Evolutionary conservation across 2,888 invertebrate genomes (phyloP).

Genomic region (Melikaiella ostensackeni): DNA sequence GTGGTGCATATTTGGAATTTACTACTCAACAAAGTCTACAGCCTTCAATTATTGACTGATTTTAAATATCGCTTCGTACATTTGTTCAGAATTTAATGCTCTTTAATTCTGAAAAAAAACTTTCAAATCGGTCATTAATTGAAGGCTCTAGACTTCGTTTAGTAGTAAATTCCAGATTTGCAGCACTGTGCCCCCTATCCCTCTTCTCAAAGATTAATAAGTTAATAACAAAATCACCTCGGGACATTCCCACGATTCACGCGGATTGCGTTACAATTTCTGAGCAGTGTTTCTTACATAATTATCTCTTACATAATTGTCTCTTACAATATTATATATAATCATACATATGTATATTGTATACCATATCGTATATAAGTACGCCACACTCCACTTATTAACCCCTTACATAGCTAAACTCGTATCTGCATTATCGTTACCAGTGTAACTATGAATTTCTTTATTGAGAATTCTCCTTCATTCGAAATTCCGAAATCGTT

Average conservation of each 20-base stretch:
- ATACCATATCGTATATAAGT: constrained; percentile 32
- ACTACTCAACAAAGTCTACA: too few species aligned
- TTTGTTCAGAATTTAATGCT: too few species aligned
- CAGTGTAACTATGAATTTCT: neutral
- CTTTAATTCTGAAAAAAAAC: too few species aligned
- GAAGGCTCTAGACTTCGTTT: too few species aligned
- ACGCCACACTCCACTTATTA: constrained; percentile 7
- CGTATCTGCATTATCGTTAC: constrained; percentile 13
- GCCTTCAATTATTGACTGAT: too few species aligned
- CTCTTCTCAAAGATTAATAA: constrained; percentile 22
- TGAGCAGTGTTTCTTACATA: constrained; percentile 55
- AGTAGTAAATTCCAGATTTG: too few species aligned
- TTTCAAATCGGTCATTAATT: too few species aligned
- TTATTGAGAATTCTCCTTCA: constrained; percentile 11
- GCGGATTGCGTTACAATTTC: constrained; percentile 50
- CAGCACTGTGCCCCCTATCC: neutral
- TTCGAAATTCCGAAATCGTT: neutral
- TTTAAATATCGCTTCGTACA: too few species aligned
- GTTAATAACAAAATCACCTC: constrained; percentile 23
- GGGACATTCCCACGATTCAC: constrained; percentile 30
- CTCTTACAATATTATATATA: constrained; percentile 32
- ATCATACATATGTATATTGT: constrained; percentile 37
- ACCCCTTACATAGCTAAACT: constrained; percentile 13
- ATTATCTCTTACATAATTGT: constrained; percentile 51
- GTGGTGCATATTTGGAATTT: too few species aligned